phyloP scores from a whole-genome alignment of 2,113 vertebrate species.

The Pluvianellus socialis region DNA sequence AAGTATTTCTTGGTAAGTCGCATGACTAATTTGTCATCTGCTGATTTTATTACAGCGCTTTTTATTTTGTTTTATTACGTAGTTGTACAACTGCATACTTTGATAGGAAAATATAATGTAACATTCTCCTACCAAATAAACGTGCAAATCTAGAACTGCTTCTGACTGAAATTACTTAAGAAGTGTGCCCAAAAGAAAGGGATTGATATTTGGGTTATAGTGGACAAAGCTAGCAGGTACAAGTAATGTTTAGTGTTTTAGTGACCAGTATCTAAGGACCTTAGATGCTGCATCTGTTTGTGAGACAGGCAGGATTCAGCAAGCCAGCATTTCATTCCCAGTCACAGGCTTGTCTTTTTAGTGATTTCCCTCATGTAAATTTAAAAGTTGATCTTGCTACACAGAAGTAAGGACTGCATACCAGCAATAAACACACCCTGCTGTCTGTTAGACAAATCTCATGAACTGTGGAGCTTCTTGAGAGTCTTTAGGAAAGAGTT shows the following conservation, averaged over 20 bases:
- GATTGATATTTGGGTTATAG: not conserved
- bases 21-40: not conserved
- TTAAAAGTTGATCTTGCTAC: not conserved
- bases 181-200: not conserved
- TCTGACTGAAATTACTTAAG: not conserved
- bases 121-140: not conserved
- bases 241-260: not conserved
- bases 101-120: not conserved
- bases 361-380: not conserved
- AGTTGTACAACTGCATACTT: not conserved
- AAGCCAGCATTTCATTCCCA: not conserved
- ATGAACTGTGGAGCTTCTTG: not conserved
- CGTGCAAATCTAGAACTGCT: not conserved
- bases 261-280: not conserved
- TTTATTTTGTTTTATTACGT: not conserved
- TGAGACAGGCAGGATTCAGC: not conserved
- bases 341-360: not conserved
- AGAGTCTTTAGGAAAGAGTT: not conserved
- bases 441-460: not conserved
- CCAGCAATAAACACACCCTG: not conserved
- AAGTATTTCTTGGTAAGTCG: not conserved
- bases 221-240: not conserved
- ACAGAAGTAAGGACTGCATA: not conserved
- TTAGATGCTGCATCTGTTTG: not conserved
- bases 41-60: not conserved